Evolutionary conservation across 2,888 invertebrate genomes (phyloP), one percentile per base, ranked within the genome.

Genomic region (Nineta flava): DNA sequence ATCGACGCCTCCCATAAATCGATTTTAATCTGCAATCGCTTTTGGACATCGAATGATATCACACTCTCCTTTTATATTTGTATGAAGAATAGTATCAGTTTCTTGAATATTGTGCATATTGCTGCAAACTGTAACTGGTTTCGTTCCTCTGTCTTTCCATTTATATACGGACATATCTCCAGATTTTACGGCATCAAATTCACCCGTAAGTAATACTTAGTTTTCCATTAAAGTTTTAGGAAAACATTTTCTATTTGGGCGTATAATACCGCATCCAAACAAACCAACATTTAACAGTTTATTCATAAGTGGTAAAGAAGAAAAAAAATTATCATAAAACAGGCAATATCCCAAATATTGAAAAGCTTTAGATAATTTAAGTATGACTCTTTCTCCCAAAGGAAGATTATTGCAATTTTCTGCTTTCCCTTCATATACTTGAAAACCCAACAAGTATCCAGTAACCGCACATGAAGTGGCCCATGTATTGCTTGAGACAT

Each of bases 1-100:
- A 51, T 62, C 60, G 16, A 61, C 59, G 12, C 55, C 60, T 19
- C 60, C 60, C 60, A 60, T 61, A 46, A 55, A 55, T 48, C 52
- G 53, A 50, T 59, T 61, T 50, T 60, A 62, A 50, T 58, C 56
- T 44, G 50, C 53, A 43, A 59, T 55, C 19, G 56, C 38, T 49
- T 53, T 31, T 46, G 59, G 58, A 53, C 58, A 60, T 17, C 38
- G 43, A 7, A 60, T 56, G 15, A 10, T 38, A 53, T 57, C 55
- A 26, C 53, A 51, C 45, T 51, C 50, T 43, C 59, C 57, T 41
- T 52, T 53, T 53, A 57, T 59, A 48, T 57, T 55, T 46, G 52
- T 58, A 51, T 57, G 53, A 43, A 53, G 46, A 17, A 58, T 57
- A 19, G 48, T 53, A 15, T 52, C 49, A 32, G 40, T 42, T 42